Evolutionary conservation across 2,888 invertebrate species (phyloP), one percentile per base, ranked within the genome.

Genomic region (Spisula solida): DNA sequence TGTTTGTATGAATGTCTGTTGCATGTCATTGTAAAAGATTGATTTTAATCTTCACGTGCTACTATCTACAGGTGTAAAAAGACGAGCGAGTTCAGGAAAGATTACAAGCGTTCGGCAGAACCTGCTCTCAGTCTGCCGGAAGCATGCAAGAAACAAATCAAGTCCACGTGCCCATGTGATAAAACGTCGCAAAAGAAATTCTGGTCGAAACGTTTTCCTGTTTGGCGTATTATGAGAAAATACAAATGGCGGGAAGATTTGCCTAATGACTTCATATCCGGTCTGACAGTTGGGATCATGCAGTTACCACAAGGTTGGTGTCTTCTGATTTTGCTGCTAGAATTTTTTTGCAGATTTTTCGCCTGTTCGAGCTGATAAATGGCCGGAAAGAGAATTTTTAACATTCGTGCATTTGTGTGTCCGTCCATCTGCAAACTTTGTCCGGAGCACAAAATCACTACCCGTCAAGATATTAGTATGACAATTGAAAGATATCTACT

Each of bases 221-320:
- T 90, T 16, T 90, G 86, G 86, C 80, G 88, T 66, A 92, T 90
- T 48, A 90, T 96, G 94, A 93, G 94, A 47, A 95, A 95, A 80
- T 96, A 96, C 91, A 94, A 95, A 83, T 88, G 93, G 91, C 93
- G 91, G 88, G 89, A 95, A 31, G 97, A 98, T 96, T 97, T 98
- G 34, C 94, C 98, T 0, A 97, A 97, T 25, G 99, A 99, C 97
- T 94, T 98, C 79, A 97, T 98, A 1, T 98, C 98, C 0, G 99
- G 99, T 0, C 97, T 98, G 60, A 99, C 99, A 0, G 98, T 99
- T 0, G 98, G 96, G 14, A 95, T 96, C 25, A 96, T 96, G 96
- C 96, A 96, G 90, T 95, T 96, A 20, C 96, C 96, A 20, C 96
- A 96, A 93, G 97, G 97, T 96, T 34, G 0, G 75, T 75, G 31